A percentile compares a stretch with the other conserved stretches of the same genome.
These are phyloP conservation scores for Cyrtodaria siliqua DNA, from an alignment of 2,888 invertebrate genomes.

Conservation along the genomic window DNA sequence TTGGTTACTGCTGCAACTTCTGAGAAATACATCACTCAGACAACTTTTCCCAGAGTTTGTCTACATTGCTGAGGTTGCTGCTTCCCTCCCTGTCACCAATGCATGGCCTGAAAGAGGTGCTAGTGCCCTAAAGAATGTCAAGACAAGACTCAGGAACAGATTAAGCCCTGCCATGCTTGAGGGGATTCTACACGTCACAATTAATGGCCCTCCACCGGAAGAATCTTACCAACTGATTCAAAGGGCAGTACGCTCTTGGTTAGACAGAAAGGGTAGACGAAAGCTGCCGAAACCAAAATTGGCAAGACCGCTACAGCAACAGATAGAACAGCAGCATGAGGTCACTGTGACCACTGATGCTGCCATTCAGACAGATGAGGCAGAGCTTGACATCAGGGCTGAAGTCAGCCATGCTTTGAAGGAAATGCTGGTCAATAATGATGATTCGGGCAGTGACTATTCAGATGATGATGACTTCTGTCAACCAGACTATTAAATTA, in stretches of 20 bases:
- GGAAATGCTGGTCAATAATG: too few relatives aligned
- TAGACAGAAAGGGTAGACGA: background rate
- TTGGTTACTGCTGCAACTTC: slow-evolving; percentile 26
- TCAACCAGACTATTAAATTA: too few relatives aligned
- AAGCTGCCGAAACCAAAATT: slow-evolving; percentile 7
- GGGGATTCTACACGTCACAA: background rate
- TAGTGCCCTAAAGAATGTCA: slow-evolving; percentile 46
- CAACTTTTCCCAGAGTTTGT: slow-evolving; percentile 18
- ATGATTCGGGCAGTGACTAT: too few relatives aligned
- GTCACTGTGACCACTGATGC: too few relatives aligned
- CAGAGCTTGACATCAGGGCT: too few relatives aligned
- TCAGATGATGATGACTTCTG: too few relatives aligned
- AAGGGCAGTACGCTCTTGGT: slow-evolving; percentile 1
- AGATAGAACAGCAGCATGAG: too few relatives aligned
- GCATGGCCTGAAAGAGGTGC: slow-evolving; percentile 64
- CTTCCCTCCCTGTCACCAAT: slow-evolving; percentile 55
- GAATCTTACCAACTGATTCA: slow-evolving; percentile 4
- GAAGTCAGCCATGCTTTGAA: too few relatives aligned
- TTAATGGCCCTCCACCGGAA: slow-evolving; percentile 8
- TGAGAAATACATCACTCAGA: slow-evolving; percentile 9
- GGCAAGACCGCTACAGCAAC: too few relatives aligned
- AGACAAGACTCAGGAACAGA: slow-evolving; percentile 42
- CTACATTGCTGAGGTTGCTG: slow-evolving; percentile 40
- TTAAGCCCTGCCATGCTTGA: slow-evolving; percentile 16
- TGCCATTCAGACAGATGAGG: too few relatives aligned